Conservation (phyloP, 1,140 invertebrate species). For the Aphidius ervi region DNA sequence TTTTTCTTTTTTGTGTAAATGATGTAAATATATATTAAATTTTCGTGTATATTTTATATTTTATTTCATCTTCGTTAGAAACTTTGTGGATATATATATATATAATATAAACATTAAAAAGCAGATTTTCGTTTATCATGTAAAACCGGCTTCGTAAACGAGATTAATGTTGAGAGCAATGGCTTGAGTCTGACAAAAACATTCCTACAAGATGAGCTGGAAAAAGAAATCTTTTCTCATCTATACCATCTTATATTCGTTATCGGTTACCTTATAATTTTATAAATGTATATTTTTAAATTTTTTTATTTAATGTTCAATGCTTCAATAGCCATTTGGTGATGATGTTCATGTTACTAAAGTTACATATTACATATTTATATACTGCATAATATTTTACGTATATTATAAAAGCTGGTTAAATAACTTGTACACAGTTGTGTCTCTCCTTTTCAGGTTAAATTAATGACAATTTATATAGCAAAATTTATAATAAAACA, state of each 20-base stretch:
- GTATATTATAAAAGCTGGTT: too few species aligned
- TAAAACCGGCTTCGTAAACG: conserved; percentile 27
- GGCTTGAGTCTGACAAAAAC: conserved; percentile 31
- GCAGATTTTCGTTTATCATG: conserved; percentile 10
- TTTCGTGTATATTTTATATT: background rate
- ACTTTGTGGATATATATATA: too few species aligned
- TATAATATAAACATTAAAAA: background rate
- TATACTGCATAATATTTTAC: too few species aligned
- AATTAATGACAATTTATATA: too few species aligned
- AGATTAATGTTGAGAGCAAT: conserved; percentile 24
- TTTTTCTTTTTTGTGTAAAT: too few species aligned
- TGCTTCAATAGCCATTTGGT: too few species aligned
- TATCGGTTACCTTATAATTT: background rate
- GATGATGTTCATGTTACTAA: too few species aligned
- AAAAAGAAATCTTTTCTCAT: conserved; percentile 15
- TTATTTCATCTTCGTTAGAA: background rate
- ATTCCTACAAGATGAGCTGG: conserved; percentile 35
- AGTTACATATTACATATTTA: too few species aligned
- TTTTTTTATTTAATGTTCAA: background rate
- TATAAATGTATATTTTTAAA: background rate
- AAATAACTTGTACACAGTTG: too few species aligned
- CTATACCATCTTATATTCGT: background rate
- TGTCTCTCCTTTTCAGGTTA: too few species aligned
- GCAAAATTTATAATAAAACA: background rate
- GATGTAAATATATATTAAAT: too few species aligned